Conservation (phyloP, 2,797 vertebrate genomes). For the Microtus agrestis region DNA sequence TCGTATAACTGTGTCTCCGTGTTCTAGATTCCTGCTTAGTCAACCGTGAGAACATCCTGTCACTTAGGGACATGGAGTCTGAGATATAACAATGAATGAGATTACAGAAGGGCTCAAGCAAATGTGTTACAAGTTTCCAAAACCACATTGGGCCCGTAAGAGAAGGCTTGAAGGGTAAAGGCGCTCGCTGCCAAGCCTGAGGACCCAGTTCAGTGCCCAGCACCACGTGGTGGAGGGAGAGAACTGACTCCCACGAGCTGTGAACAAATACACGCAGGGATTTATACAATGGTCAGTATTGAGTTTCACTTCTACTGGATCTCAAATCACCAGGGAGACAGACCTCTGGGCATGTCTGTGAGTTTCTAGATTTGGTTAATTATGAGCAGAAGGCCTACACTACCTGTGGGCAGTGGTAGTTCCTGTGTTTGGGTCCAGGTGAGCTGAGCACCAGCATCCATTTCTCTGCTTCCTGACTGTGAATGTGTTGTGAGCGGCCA, state of each 20-base stretch:
- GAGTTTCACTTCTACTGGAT: not conserved
- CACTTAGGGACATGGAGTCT: not conserved
- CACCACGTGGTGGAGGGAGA: not conserved
- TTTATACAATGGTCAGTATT: too few relatives aligned
- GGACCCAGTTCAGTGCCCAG: not conserved
- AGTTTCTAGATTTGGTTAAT: not conserved
- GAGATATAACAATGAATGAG: not conserved
- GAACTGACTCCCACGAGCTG: not conserved
- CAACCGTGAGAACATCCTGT: not conserved
- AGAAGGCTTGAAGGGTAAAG: too few relatives aligned
- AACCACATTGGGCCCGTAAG: not conserved
- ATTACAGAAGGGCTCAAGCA: not conserved
- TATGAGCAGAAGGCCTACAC: not conserved
- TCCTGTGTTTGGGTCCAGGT: not conserved
- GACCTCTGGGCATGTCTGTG: not conserved
- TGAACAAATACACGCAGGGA: not conserved
- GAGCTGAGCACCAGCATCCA: not conserved
- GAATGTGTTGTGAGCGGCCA: not conserved
- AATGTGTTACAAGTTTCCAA: not conserved
- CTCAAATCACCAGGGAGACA: not conserved
- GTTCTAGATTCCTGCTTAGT: not conserved
- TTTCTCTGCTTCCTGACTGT: not conserved
- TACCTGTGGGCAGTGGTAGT: too few relatives aligned
- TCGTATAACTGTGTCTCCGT: accelerated
- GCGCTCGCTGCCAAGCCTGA: not conserved